Base-by-base conservation (phyloP, 2,888 invertebrate genomes). In the Lepidonotus clava region DNA sequence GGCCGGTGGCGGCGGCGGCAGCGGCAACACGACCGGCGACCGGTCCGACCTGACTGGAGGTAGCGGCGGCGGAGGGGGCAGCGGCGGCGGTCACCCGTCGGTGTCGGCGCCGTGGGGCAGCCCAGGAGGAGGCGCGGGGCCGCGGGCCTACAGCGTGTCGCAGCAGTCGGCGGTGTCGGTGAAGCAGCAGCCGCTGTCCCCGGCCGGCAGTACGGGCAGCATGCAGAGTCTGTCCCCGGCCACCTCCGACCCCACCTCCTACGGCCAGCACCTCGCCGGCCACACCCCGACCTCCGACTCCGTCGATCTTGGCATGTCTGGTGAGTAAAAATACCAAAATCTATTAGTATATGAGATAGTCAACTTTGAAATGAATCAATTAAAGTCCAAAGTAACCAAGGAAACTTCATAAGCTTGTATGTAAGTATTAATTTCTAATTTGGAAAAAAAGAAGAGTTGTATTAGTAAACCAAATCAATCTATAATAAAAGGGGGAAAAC, bases 151-250 rank as follows among this genome's bases (percentile, higher is more conserved):
- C 34, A 14, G 18, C 32, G 36, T n/a, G 38, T 24, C 18, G 8
- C n/a, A 5, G 21, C 71, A 21, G 8, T 51, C 67, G 46, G 36
- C 32, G 14, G 24, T 21, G 18, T n/a, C 21, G 46, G 34, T 56
- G 14, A 61, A 40, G 11, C 67, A 46, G 24, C 85, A 66, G 61
- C 36, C 61, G 2, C 6, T 56, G 89, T 91, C 61, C 92, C 87
- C 92, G 92, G 88, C 92, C 92, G 0, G 90, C 92, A 4, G 92
- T 92, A 93, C 93, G n/a, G 92, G 92, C 61, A 92, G 92, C 32
- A 89, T 92, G 76, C 92, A 92, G 41, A 92, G 92, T 85, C 90
- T 93, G 89, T 92, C 93, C 0, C 92, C 93, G 8, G 71, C 77
- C 0, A 90, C 91, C 88, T 76, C 53, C 28, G 86, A 80, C 36